Base-by-base conservation (phyloP, 2,113 vertebrate species). In the Dasypus novemcinctus region DNA sequence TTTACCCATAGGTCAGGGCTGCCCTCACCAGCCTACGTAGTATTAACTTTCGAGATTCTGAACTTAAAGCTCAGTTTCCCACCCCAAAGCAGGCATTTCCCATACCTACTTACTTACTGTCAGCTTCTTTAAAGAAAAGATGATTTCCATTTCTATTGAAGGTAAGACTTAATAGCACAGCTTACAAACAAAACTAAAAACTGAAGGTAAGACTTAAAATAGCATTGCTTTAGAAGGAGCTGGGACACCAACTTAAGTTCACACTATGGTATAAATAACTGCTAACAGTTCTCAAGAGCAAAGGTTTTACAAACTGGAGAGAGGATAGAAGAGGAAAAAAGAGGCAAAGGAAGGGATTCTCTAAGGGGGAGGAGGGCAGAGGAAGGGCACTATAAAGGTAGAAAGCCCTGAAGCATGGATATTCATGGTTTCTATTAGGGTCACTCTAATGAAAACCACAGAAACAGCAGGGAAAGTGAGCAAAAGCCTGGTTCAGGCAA, bases 331-430 rank as follows among this genome's bases (percentile, higher is more conserved):
- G 43, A 76, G 43, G 12, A 13, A 29, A 31, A 64, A 27, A 13
- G 0, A 0, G 10, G 4, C 14, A 54, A 54, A 57, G 18, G 20
- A 17, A 15, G 33, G 10, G 43, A 27, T 11, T 87, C 43, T 20
- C 23, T 33, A 20, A 49, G 61, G 17, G 25, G 3, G 1, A 11
- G 0, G 3, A 18, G 23, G 27, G 21, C 1, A 1, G 0, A 52
- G 18, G 13, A n/a, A 59, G 43, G 3, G 41, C 15, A 0, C 12
- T 10, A 0, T 0, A 7, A 81, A 84, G 33, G 29, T 82, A 12
- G 11, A 72, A 36, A 63, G 33, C 18, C 46, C 14, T 6, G 13
- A 71, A 38, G 25, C 17, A 41, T 64, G 54, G 61, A 52, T 43
- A 76, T 25, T 5, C 66, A 33, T n/a, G 2, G 0, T 10, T 69